Evolutionary conservation across 2,797 vertebrate genomes (phyloP).

Genomic region (Acipenser ruthenus): DNA sequence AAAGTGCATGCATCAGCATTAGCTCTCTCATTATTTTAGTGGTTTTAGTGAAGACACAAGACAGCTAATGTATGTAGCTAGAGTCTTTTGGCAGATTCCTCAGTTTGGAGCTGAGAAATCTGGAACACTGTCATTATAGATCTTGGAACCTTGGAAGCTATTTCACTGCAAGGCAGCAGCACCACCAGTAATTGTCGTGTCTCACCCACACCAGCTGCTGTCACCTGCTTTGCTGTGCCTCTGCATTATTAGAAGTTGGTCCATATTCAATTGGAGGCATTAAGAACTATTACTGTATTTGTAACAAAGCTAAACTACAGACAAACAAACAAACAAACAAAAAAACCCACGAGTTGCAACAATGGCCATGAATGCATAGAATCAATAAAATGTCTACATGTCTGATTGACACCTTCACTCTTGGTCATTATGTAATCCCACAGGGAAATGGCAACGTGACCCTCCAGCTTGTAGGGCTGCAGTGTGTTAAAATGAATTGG

Average conservation of each 20-base stretch:
- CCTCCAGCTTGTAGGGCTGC: too few relatives aligned
- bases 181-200: constrained; percentile 33
- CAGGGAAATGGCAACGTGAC: too few relatives aligned
- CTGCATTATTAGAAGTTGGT: neutral
- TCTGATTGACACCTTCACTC: too few relatives aligned
- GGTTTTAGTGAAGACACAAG: neutral
- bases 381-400: too few relatives aligned
- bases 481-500: too few relatives aligned
- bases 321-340: too few relatives aligned
- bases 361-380: too few relatives aligned
- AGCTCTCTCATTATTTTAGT: neutral
- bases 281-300: too few relatives aligned
- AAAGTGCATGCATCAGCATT: too few relatives aligned
- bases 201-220: constrained; percentile 32
- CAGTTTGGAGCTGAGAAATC: neutral
- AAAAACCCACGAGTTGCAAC: too few relatives aligned
- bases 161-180: constrained; percentile 25
- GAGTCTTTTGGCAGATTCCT: neutral
- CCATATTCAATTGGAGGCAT: neutral
- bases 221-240: constrained; percentile 6
- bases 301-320: too few relatives aligned
- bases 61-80: neutral
- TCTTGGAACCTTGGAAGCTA: constrained; percentile 4
- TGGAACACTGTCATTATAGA: constrained; percentile 13
- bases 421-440: too few relatives aligned